These are phyloP conservation scores for Enoplolaimus lenunculus DNA, from an alignment of 2,888 invertebrate genomes.

Conservation along the genomic window DNA sequence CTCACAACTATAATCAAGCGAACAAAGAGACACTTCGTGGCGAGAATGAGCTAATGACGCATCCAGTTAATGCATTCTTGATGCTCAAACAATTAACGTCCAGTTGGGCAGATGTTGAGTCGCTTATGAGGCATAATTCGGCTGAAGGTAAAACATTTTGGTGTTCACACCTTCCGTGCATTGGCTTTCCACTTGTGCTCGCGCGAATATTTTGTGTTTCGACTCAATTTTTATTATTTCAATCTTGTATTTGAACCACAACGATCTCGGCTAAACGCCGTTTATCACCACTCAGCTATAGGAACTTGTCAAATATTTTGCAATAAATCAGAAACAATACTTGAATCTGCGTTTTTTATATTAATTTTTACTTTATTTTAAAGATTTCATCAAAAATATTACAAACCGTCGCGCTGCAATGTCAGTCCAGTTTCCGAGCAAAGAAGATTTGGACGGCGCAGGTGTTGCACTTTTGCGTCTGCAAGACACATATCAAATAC, in stretches of 20 bases:
- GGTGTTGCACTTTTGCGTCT: conserved; percentile 77
- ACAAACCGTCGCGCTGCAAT: conserved; percentile 57
- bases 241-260: too few relatives aligned
- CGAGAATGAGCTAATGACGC: conserved; percentile 35
- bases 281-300: too few relatives aligned
- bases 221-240: too few relatives aligned
- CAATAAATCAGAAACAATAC: too few relatives aligned
- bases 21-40: conserved; percentile 31
- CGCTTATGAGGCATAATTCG: conserved; percentile 36
- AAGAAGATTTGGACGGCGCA: conserved; percentile 81
- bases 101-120: conserved; percentile 43
- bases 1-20: conserved; percentile 30
- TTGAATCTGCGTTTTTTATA: too few relatives aligned
- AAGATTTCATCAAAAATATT: conserved; percentile 61
- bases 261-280: too few relatives aligned
- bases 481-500: conserved; percentile 77
- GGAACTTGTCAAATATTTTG: too few relatives aligned
- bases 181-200: too few relatives aligned
- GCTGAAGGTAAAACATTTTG: conserved; percentile 34
- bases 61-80: conserved; percentile 46
- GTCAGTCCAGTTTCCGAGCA: conserved; percentile 57
- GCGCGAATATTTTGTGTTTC: too few relatives aligned
- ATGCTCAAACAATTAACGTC: conserved; percentile 45
- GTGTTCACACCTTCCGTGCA: too few relatives aligned
- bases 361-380: conserved; percentile 19